Base-by-base conservation (phyloP, 2,113 vertebrate species). In the Halcyon senegalensis region DNA sequence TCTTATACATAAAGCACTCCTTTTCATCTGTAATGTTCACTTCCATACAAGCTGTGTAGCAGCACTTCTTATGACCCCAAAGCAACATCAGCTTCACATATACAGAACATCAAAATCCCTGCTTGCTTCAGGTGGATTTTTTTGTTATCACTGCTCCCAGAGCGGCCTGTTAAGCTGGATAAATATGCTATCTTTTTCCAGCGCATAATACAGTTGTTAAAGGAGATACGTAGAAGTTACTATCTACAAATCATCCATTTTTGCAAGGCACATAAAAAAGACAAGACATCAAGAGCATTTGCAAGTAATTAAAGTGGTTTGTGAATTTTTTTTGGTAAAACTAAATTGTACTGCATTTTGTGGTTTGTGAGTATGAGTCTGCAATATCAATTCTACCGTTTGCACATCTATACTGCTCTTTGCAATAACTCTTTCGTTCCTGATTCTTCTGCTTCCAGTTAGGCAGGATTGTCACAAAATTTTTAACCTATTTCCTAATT, bases 81-180 rank as follows among this genome's bases (percentile, higher is more conserved):
- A 89, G 9, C 43, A 77, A 58, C 11, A 62, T 39, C 53, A 91
- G 2, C 10, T 58, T 64, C 69, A 73, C 3, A 20, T 59, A 70
- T 9, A 51, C 1, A 1, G 44, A 94, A 74, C n/a, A 93, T 72
- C 56, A 90, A 78, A 93, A 90, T 60, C 56, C 27, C 53, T 92
- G 18, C 33, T 75, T 86, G 50, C 31, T 93, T 87, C 74, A 90
- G 87, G 87, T 87, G 35, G 27, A 85, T 93, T 84, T 74, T 85
- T 46, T 51, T 84, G 68, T 67, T 94, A 86, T 90, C 88, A 44
- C 60, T 67, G 39, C 7, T 96, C 43, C 88, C 90, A 89, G 68
- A 88, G 83, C 68, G 76, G 68, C 72, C 83, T 89, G 88, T 90
- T 95, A 86, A 95, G 35, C 31, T 81, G 80, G 60, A 95, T 95